A percentile compares a stretch with the other conserved stretches of the same genome.
These are phyloP conservation scores for Macquaria ambigua DNA, from an alignment of 2,113 vertebrate species.

Conservation along the genomic window DNA sequence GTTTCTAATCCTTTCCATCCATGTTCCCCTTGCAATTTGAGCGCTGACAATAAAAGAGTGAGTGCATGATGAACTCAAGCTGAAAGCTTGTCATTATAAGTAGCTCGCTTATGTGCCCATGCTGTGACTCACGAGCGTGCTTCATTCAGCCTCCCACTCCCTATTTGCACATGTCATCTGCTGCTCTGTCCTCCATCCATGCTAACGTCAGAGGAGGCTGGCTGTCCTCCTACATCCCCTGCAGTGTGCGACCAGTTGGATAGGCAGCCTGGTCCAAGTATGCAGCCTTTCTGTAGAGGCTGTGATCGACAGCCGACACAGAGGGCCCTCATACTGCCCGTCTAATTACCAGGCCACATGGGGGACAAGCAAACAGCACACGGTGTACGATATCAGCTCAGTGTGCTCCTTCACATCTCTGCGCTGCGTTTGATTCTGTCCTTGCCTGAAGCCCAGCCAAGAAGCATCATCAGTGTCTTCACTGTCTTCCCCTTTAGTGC, in stretches of 20 bases:
- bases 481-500: conserved; percentile 51
- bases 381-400: conserved; percentile 38
- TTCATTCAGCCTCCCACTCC: conserved; percentile 80
- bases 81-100: conserved; percentile 80
- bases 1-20: conserved; percentile 42
- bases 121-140: conserved; percentile 71
- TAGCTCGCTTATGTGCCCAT: conserved; percentile 64
- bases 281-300: conserved; percentile 52
- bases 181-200: conserved; percentile 62
- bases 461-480: conserved; percentile 36
- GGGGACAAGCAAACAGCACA: conserved; percentile 39
- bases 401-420: conserved; percentile 37
- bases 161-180: conserved; percentile 80
- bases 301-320: conserved; percentile 66
- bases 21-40: conserved; percentile 39
- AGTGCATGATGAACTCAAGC: conserved; percentile 63
- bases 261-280: conserved; percentile 41
- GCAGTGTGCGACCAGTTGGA: conserved; percentile 61
- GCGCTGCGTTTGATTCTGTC: conserved; percentile 50
- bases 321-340: conserved; percentile 37
- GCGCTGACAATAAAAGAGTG: conserved; percentile 54
- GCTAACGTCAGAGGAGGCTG: conserved; percentile 72
- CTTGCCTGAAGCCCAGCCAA: conserved; percentile 33
- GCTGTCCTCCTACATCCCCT: conserved; percentile 66
- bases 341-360: conserved; percentile 67